Percentiles rank a stretch among this genome's conserved stretches.
Conservation (phyloP, 2,888 invertebrate species). For the Phanerotoma sp. region DNA sequence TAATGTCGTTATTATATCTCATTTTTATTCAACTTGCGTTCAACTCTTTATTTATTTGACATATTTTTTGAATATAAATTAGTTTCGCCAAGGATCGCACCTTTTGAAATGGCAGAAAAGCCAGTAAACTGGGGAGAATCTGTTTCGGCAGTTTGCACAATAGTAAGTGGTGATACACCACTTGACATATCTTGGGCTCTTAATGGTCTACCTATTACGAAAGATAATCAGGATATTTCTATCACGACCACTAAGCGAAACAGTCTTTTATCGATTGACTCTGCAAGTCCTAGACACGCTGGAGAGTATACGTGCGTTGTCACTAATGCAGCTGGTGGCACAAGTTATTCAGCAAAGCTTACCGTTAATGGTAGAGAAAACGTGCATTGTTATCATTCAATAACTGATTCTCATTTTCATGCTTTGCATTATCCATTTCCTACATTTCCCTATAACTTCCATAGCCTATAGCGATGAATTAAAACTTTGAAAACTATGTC, state of each 20-base stretch:
- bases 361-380: conserved; percentile 63
- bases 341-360: conserved; percentile 59
- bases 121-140: conserved; percentile 68
- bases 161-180: conserved; percentile 74
- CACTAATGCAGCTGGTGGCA: conserved; percentile 62
- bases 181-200: conserved; percentile 73
- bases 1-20: too few relatives aligned
- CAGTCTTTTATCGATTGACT: conserved; percentile 64
- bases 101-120: conserved; percentile 59
- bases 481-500: too few relatives aligned
- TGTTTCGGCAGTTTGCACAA: conserved; percentile 67
- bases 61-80: conserved; percentile 54
- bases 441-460: not conserved
- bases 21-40: too few relatives aligned
- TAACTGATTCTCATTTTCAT: not conserved
- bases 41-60: not conserved
- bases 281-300: conserved; percentile 65
- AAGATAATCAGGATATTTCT: conserved; percentile 56
- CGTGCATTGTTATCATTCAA: not conserved
- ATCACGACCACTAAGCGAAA: conserved; percentile 50
- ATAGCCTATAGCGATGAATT: too few relatives aligned
- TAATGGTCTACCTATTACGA: conserved; percentile 63
- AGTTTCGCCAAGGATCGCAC: conserved; percentile 56
- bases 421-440: not conserved
- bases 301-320: conserved; percentile 72